Evolutionary conservation across 2,113 vertebrate genomes (phyloP), one percentile per base, ranked within the genome.

Genomic region (Athene noctua): DNA sequence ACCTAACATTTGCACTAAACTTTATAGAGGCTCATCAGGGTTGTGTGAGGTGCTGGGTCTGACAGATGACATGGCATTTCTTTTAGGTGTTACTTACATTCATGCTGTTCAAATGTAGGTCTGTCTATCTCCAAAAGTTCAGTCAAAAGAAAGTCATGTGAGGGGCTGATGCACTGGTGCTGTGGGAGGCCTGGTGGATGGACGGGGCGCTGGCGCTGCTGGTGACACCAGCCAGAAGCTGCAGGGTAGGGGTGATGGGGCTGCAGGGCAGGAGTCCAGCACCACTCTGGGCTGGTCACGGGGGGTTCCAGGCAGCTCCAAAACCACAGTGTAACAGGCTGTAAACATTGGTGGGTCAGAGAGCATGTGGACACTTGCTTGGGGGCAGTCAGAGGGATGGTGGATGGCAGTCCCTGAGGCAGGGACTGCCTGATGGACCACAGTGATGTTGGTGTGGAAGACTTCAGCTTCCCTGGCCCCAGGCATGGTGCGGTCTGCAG

Each of bases 391-490:
- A 30, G 15, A 17, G 46, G 40, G 34, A 42, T 42, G 2, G 2
- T 1, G 2, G 27, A 4, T 15, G 5, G 26, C 7, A 11, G 47
- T 42, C 3, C 1, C 4, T 10, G 7, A 20, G 36, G 20, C 23
- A 67, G 34, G 29, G 36, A 58, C 4, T 9, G 15, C 66, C 32
- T 80, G 36, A 26, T 36, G 51, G 61, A 25, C 5, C 1, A 0
- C 0, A 1, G 51, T 0, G 6, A 14, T 4, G 3, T 0, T 3
- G 18, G 4, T 40, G 25, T 38, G 29, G 36, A 34, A 51, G 13
- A 44, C 3, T 26, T 62, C 20, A 13, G 16, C 2, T 1, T 70
- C 13, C 23, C 18, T 46, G 26, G 10, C 26, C 36, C 1, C 0
- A 9, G 21, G 13, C 0, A 2, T 13, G 59, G 36, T 30, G n/a